Conservation (phyloP, 1,140 invertebrate species). For the Rhyzopertha dominica region DNA sequence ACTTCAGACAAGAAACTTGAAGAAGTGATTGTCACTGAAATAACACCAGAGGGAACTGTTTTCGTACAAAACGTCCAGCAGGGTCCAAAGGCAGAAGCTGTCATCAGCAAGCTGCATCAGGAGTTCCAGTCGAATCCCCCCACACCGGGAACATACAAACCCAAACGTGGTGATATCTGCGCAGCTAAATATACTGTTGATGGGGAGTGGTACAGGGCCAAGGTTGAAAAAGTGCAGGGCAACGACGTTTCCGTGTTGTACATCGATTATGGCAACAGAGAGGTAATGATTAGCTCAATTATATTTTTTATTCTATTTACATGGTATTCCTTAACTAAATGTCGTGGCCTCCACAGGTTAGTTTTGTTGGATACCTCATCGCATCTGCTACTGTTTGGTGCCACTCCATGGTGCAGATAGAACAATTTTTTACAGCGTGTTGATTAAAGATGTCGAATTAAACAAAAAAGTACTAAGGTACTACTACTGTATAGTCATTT, state of each 20-base stretch:
- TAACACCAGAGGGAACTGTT: conserved; percentile 76
- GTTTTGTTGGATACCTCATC: too few relatives aligned
- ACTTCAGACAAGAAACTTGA: too few relatives aligned
- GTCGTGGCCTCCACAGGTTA: too few relatives aligned
- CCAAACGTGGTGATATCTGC: conserved; percentile 81
- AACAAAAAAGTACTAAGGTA: too few relatives aligned
- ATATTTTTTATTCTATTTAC: too few relatives aligned
- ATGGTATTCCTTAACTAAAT: too few relatives aligned
- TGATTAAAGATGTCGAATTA: too few relatives aligned
- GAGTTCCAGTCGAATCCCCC: conserved; percentile 84
- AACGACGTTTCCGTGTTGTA: conserved; percentile 52
- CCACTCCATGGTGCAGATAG: too few relatives aligned
- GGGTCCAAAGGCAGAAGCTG: conserved; percentile 76
- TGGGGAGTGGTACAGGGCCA: conserved; percentile 90
- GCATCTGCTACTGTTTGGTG: too few relatives aligned
- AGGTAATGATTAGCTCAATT: conserved; percentile 47
- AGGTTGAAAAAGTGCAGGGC: conserved; percentile 82
- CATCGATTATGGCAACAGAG: conserved; percentile 94
- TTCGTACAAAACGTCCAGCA: conserved; percentile 85
- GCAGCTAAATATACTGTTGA: conserved; percentile 86
- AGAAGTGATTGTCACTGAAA: conserved; percentile 85
- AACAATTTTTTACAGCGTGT: too few relatives aligned
- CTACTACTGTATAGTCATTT: too few relatives aligned
- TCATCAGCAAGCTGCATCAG: conserved; percentile 79
- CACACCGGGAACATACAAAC: conserved; percentile 76